phyloP scores from a whole-genome alignment of 2,888 invertebrate species.

The Onchidella celtica region DNA sequence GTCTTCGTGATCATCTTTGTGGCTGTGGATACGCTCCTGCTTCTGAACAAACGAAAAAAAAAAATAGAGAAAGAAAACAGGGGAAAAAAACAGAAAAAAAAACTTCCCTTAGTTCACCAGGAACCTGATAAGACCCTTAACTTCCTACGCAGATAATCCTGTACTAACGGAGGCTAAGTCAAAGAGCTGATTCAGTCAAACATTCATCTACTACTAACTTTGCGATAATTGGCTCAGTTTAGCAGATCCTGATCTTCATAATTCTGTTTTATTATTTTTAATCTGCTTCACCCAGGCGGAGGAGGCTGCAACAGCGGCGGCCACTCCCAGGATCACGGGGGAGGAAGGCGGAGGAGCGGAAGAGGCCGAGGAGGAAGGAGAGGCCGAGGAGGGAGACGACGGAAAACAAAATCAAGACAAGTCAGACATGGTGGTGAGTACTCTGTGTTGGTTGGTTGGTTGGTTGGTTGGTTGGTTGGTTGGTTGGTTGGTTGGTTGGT shows the following conservation, averaged over 20 bases:
- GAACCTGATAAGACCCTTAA: no score
- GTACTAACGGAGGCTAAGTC: no score
- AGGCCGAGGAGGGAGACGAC: constrained; percentile 17
- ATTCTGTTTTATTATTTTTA: neutral
- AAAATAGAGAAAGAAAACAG: no score
- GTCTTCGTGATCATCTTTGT: no score
- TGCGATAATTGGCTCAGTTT: neutral
- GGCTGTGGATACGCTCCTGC: no score
- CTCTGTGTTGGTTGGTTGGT: neutral
- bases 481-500: no score
- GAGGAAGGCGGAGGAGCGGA: constrained; percentile 31
- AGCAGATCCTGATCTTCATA: neutral
- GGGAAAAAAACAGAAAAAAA: no score
- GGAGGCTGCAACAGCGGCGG: constrained; percentile 25
- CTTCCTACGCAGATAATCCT: no score
- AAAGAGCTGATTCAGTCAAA: no score
- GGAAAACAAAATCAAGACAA: constrained; percentile 49
- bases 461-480: no score
- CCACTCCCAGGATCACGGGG: constrained; percentile 27
- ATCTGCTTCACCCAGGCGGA: neutral
- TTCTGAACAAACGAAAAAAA: no score
- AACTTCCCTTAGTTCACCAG: no score
- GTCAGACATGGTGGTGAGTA: constrained; percentile 70
- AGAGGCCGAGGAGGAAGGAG: constrained; percentile 32
- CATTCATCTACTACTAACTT: neutral